Percentiles rank a stretch among this genome's conserved stretches.
Conservation (phyloP, 2,888 invertebrate species). For the Helleia helle region DNA sequence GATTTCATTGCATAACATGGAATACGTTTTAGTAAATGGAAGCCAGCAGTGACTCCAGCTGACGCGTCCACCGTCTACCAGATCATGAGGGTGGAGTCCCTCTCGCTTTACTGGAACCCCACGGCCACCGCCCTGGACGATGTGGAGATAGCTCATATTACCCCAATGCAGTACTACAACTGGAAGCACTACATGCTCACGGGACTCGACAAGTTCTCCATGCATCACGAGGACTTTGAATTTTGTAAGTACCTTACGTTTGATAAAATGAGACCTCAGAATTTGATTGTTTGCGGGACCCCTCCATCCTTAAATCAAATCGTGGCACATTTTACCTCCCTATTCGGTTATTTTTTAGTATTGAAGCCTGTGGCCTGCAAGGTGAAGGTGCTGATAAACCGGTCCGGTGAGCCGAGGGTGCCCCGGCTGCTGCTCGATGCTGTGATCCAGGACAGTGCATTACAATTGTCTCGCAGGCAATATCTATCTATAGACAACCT, state of each 20-base stretch:
- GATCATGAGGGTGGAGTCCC: slow-evolving; percentile 82
- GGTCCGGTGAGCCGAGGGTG: slow-evolving; percentile 75
- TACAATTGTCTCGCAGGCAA: slow-evolving; percentile 82
- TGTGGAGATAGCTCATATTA: slow-evolving; percentile 63
- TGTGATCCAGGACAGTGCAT: slow-evolving; percentile 82
- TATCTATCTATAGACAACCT: slow-evolving; percentile 76
- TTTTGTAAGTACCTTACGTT: slow-evolving; percentile 88
- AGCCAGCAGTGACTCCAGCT: slow-evolving; percentile 76
- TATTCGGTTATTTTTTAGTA: too few relatives aligned
- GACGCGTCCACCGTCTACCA: slow-evolving; percentile 79
- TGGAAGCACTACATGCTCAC: slow-evolving; percentile 86
- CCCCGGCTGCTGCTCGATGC: slow-evolving; percentile 78
- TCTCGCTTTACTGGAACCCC: slow-evolving; percentile 86
- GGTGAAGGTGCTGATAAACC: slow-evolving; percentile 83
- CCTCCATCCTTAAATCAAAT: too few relatives aligned
- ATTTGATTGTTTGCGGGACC: too few relatives aligned
- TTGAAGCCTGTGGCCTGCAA: slow-evolving; percentile 85
- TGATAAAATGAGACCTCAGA: too few relatives aligned
- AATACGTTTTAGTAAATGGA: slow-evolving; percentile 90
- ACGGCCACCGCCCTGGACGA: slow-evolving; percentile 68
- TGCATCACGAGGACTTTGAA: slow-evolving; percentile 84
- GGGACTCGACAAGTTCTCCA: slow-evolving; percentile 83
- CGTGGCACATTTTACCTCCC: too few relatives aligned
- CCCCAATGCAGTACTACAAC: slow-evolving; percentile 75
- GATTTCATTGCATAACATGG: too few relatives aligned